Evolutionary conservation across 2,888 invertebrate genomes (phyloP), one percentile per base, ranked within the genome.

Genomic region (Hoplodrina blanda): DNA sequence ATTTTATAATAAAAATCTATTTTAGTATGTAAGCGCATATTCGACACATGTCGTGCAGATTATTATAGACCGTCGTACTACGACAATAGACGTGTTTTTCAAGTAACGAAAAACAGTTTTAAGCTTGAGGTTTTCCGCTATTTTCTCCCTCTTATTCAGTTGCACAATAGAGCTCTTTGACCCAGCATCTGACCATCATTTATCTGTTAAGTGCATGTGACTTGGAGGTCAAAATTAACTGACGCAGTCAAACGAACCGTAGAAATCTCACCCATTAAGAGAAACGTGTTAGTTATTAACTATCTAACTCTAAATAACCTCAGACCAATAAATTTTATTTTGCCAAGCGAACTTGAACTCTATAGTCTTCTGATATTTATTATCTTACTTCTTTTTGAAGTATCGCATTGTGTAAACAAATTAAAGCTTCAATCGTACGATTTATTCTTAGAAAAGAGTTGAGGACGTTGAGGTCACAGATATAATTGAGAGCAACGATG

Each of bases 401-500:
- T 33, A 25, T 57, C 61, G 17, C 53, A 46, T 41, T 59, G 50
- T 52, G 54, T 67, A 52, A 64, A 62, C 63, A 56, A 76, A 62
- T 50, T 55, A 30, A 50, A 59, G 44, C 30, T 64, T 54, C 13
- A 53, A 55, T 64, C 33, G 46, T 63, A 53, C 7, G 56, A 67
- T 50, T 37, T 41, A 55, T 79, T 69, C 66, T 54, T 30, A 62
- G 65, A 63, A 68, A n/a, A 55, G 19, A 67, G 60, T 50, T 75
- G 54, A 70, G 65, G 65, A 68, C 60, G 25, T 69, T 69, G 54
- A 64, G 76, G 67, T 73, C 67, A 67, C 46, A 71, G 20, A 60
- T 73, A 69, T 69, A 54, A 76, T 57, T 64, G 69, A 62, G 76
- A 73, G 73, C 62, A 73, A 79, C 53, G 64, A 69, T 72, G 76